phyloP scores from a whole-genome alignment of 2,113 vertebrate genomes.

The Lota lota region DNA sequence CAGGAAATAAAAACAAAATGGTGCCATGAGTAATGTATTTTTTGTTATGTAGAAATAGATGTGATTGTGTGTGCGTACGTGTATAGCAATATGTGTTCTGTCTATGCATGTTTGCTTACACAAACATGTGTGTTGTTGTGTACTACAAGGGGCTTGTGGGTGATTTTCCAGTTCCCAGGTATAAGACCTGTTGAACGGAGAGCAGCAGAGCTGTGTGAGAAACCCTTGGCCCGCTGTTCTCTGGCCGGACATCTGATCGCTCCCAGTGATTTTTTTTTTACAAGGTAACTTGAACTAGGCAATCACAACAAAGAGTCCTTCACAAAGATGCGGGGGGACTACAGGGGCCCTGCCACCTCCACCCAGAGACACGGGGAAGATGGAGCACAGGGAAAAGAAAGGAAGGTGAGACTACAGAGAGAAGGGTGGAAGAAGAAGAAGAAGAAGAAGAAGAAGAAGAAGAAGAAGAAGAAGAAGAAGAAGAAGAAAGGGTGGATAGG shows the following conservation, averaged over 20 bases:
- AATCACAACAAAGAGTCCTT: conserved; percentile 66
- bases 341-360: conserved; percentile 25
- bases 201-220: conserved; percentile 63
- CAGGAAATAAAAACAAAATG: conserved; percentile 49
- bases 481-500: not conserved
- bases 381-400: conserved; percentile 1
- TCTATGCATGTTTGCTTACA: no score
- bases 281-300: conserved; percentile 62
- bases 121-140: no score
- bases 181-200: conserved; percentile 10
- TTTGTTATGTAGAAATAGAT: conserved; percentile 21
- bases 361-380: conserved; percentile 14
- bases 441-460: not conserved
- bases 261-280: conserved; percentile 31
- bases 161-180: conserved; percentile 24
- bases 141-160: not conserved
- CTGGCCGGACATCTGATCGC: conserved; percentile 61
- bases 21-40: conserved; percentile 5
- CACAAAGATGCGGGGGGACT: conserved; percentile 51
- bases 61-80: conserved; percentile 1
- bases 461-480: not conserved
- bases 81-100: conserved; percentile 14
- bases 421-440: not conserved
- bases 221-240: conserved; percentile 66
- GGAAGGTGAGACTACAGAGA: not conserved